These are phyloP conservation scores for Drosophila teissieri DNA, from an alignment of 1,140 invertebrate species.

Conservation along the genomic window DNA sequence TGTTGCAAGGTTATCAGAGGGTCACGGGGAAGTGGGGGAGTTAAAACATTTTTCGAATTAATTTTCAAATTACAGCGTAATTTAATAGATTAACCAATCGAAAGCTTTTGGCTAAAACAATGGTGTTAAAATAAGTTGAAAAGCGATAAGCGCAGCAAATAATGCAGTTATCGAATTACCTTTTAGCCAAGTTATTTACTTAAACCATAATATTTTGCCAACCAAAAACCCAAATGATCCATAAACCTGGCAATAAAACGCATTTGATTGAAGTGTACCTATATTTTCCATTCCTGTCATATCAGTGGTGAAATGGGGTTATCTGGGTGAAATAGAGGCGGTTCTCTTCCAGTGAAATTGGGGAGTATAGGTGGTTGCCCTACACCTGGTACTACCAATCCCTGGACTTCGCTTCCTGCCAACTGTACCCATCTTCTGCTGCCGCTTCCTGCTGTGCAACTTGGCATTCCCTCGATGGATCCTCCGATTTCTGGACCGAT, in stretches of 20 bases:
- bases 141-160: constrained; percentile 13
- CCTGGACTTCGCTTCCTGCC: too few relatives aligned
- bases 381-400: background rate
- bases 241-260: background rate
- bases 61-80: constrained; percentile 10
- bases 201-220: background rate
- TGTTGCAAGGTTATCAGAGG: constrained; percentile 9
- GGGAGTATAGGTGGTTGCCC: background rate
- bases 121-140: constrained; percentile 15
- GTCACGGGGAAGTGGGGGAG: constrained; percentile 2
- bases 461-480: too few relatives aligned
- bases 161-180: background rate
- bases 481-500: background rate
- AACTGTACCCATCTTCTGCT: background rate
- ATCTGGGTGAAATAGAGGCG: background rate
- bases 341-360: background rate
- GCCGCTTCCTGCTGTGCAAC: background rate
- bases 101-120: constrained; percentile 5
- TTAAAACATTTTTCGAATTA: background rate
- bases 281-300: constrained; percentile 4
- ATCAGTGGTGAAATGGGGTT: background rate
- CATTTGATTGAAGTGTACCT: background rate
- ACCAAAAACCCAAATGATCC: background rate
- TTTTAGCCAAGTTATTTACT: background rate
- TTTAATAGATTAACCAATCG: constrained; percentile 16